These are phyloP conservation scores for Alethe castanea DNA, from an alignment of 2,113 vertebrate genomes.

Conservation along the genomic window DNA sequence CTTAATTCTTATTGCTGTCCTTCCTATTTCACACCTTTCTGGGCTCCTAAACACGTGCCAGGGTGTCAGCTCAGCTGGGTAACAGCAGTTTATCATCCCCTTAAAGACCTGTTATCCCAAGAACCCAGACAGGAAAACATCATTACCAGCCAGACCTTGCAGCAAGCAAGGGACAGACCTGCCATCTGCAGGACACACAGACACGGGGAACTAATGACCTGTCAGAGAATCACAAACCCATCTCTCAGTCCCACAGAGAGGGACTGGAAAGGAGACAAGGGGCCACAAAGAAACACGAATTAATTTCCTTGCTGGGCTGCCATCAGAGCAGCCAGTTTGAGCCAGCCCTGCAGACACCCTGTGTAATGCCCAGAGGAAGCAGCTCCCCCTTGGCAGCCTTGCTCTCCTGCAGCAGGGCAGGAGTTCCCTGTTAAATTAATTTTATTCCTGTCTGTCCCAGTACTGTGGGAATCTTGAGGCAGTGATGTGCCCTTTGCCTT, in stretches of 20 bases:
- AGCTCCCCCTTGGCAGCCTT: rapidly evolving
- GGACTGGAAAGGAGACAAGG: not conserved
- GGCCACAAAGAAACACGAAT: not conserved
- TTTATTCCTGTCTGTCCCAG: not conserved
- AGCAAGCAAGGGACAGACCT: not conserved
- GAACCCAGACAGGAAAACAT: not conserved
- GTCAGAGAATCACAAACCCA: not conserved
- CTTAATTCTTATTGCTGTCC: not conserved
- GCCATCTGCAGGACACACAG: not conserved
- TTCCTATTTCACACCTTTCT: not conserved
- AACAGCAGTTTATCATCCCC: not conserved
- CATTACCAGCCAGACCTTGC: not conserved
- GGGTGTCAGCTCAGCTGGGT: not conserved
- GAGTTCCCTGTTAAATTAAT: rapidly evolving
- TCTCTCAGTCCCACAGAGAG: not conserved
- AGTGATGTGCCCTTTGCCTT: not conserved
- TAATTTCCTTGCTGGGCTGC: not conserved
- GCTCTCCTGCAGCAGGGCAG: not conserved
- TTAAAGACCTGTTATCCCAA: not conserved
- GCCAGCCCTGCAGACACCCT: not conserved
- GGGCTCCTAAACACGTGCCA: not conserved
- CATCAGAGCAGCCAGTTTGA: rapidly evolving
- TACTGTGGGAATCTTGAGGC: not conserved
- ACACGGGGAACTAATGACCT: not conserved
- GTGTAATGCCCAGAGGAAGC: not conserved